A percentile compares a stretch with the other conserved stretches of the same genome.
Evolutionary conservation across 2,797 vertebrate genomes (phyloP).

Genomic region (Darevskia nairensis): DNA sequence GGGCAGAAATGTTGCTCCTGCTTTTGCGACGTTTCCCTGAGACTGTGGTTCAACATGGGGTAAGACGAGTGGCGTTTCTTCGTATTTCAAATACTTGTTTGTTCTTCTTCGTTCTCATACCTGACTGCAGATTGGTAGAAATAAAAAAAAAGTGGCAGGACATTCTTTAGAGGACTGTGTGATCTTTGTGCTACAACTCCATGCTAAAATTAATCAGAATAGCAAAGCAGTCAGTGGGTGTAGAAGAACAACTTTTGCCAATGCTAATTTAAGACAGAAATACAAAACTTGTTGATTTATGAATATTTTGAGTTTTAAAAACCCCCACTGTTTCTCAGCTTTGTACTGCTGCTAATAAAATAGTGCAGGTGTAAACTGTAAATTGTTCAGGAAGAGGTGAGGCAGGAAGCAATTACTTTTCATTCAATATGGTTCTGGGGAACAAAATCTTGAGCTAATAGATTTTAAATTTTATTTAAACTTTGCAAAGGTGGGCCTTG

Average conservation of each 20-base stretch:
- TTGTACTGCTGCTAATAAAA: neutral
- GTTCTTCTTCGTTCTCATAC: neutral
- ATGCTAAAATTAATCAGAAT: neutral
- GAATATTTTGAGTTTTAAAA: neutral
- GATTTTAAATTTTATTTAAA: slow-evolving; percentile 55
- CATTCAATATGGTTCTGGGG: neutral
- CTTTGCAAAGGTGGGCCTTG: slow-evolving; percentile 88
- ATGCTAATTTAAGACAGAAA: neutral
- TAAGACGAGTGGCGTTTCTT: slow-evolving; percentile 62
- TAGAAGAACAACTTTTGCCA: neutral
- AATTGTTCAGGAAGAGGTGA: neutral
- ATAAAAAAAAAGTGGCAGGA: neutral
- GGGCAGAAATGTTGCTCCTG: slow-evolving; percentile 95
- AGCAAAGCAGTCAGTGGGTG: neutral
- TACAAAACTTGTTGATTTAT: neutral
- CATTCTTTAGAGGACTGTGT: neutral
- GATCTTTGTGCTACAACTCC: neutral
- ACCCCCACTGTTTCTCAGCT: neutral
- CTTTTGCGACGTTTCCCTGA: slow-evolving; percentile 95
- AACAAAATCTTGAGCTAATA: neutral
- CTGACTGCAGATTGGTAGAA: neutral
- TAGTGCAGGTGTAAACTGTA: neutral
- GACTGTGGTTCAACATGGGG: slow-evolving; percentile 97
- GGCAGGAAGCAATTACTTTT: neutral
- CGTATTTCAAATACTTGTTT: neutral